Base-by-base conservation (phyloP, 2,113 vertebrate species). In the Ariopsis seemanni region DNA sequence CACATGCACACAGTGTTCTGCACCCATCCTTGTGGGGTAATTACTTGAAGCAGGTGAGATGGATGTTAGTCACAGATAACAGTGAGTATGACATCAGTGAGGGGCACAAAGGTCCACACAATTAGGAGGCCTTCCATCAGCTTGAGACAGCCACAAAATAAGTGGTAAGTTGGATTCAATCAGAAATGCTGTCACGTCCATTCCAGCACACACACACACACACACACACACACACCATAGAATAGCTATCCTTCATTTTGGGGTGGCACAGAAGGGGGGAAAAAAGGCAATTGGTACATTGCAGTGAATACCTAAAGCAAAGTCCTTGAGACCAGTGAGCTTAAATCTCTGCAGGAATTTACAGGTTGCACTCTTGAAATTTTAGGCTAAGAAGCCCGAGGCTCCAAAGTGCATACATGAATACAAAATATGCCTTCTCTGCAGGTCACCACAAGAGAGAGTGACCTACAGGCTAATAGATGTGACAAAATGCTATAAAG, bases 111-210 rank as follows among this genome's bases (percentile, higher is more conserved):
- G 86, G 88, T 89, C 81, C 25, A 34, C 52, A 17, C 84, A 88
- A 89, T 67, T 80, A 86, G 83, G 72, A 60, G 65, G 63, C 42
- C 92, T 92, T 89, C 89, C 80, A 91, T 89, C 87, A 92, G 92
- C 85, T 74, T 88, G 85, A 89, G 91, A 91, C 87, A 72, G 87
- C 20, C 15, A 42, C 34, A 53, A 83, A 72, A 79, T 27, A 30
- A 88, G n/a, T 63, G 25, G 34, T 48, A 90, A 90, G 91, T 91
- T 91, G 86, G 82, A 88, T 85, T 88, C 58, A 87, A 92, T 91
- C 91, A 90, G 58, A 69, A 87, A 86, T 79, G 57, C 87, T 88
- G 88, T 84, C 85, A 71, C 80, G 85, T 87, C 74, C 82, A 86
- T 71, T 63, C 25, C 30, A n/a, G 57, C 60, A 79, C 60, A 82